Evolutionary conservation across 2,888 invertebrate species (phyloP).

Genomic region (Coleophora flavipennella): DNA sequence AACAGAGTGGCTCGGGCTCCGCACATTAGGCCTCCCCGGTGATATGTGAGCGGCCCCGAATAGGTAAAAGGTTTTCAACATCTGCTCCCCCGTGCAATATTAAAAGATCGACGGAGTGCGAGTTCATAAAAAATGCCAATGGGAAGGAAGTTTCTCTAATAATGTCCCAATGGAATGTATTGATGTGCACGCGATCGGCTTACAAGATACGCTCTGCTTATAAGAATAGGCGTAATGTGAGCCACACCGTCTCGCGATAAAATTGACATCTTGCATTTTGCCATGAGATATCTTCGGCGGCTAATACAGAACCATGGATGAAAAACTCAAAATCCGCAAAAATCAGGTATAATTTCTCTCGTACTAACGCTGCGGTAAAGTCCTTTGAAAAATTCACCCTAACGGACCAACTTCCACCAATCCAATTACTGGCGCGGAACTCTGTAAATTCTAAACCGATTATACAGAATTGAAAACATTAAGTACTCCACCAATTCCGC

Average conservation of each 20-base stretch:
- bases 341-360: constrained; percentile 6
- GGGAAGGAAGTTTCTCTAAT: constrained; percentile 9
- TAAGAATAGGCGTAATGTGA: not conserved
- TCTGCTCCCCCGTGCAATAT: constrained; percentile 57
- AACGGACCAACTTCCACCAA: constrained; percentile 47
- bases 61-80: constrained; percentile 57
- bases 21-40: constrained; percentile 38
- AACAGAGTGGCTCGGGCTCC: constrained; percentile 21
- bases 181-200: constrained; percentile 11
- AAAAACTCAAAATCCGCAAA: no score
- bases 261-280: no score
- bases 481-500: constrained; percentile 62
- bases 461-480: constrained; percentile 72
- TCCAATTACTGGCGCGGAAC: constrained; percentile 67
- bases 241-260: not conserved
- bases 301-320: no score
- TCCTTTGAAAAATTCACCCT: constrained; percentile 53
- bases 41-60: constrained; percentile 31
- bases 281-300: no score
- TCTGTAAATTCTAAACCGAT: constrained; percentile 72
- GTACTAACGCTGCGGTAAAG: constrained; percentile 37
- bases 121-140: constrained; percentile 43
- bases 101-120: constrained; percentile 48
- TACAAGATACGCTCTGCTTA: constrained; percentile 3
- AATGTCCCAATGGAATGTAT: constrained; percentile 10